Base-by-base conservation (phyloP, 2,888 invertebrate species). In the Synergus umbraculus region DNA sequence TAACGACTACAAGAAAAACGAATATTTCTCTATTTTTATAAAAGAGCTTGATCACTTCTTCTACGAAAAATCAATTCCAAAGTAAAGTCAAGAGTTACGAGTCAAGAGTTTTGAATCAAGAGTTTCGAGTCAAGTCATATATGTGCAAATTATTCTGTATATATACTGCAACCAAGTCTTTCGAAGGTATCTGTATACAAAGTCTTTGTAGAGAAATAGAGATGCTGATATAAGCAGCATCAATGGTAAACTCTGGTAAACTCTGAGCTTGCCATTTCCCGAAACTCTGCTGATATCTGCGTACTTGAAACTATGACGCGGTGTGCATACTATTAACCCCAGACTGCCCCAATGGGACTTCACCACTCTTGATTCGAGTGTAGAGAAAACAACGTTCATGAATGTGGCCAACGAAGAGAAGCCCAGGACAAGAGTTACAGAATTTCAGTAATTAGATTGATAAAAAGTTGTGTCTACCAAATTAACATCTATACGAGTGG, bases 251-350 rank as follows among this genome's bases (percentile, higher is more conserved):
- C 44, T 66, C 41, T 13, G 41, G 37, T 64, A 65, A 65, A 69
- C 69, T 69, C 69, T 46, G 69, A 29, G 22, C 7, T 22, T 29
- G 15, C 69, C 15, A 54, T 54, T 54, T 54, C 49, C 54, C 37
- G 49, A 29, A 54, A 73, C 54, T 73, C 73, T n/a, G 9, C 73
- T 73, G 73, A 73, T 73, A 73, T 73, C 73, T 73, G 73, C 37
- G 73, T 73, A 37, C 69, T 54, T 54, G 12, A 73, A 54, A 49
- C 69, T 54, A 29, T 49, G 15, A 29, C 69, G 49, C n/a, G 73
- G 73, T 73, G 73, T 54, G 73, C 54, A 73, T 73, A 73, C 54
- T 73, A 54, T 73, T 73, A 73, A 54, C 73, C 54, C 73, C 73
- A 73, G 37, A 73, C 54, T 73, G 73, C 5, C 73, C 73, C 73